Percentiles rank a stretch among this genome's conserved stretches.
Evolutionary conservation across 2,888 invertebrate genomes (phyloP).

Genomic region (Camponotus fellah): DNA sequence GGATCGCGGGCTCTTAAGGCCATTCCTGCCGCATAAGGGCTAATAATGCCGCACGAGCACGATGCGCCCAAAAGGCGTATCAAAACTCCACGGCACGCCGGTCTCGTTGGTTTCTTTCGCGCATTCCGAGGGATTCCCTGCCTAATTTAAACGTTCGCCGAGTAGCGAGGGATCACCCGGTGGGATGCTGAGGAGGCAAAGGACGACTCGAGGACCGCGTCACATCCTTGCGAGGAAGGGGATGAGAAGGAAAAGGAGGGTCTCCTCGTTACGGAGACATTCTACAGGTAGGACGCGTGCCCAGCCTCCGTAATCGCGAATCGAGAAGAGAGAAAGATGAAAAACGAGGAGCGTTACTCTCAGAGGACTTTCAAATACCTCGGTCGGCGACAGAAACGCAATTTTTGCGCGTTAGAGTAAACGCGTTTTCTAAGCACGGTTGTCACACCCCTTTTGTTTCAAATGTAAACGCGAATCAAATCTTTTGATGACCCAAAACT

Average conservation of each 20-base stretch:
- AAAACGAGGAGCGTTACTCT: constrained; percentile 64
- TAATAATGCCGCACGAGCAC: constrained; percentile 79
- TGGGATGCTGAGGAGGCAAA: constrained; percentile 66
- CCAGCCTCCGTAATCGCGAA: constrained; percentile 85
- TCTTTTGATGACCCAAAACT: background rate
- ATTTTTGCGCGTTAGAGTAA: constrained; percentile 49
- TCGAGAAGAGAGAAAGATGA: constrained; percentile 69
- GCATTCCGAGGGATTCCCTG: constrained; percentile 84
- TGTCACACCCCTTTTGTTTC: background rate
- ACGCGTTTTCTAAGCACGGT: constrained; percentile 39
- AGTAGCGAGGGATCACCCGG: constrained; percentile 76
- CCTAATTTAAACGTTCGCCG: constrained; percentile 84
- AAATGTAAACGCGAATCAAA: background rate
- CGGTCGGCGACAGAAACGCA: constrained; percentile 64
- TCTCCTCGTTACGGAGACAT: constrained; percentile 85
- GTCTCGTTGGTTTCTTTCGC: constrained; percentile 80
- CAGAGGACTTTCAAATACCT: constrained; percentile 71
- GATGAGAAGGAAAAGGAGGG: constrained; percentile 39
- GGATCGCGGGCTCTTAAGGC: constrained; percentile 70
- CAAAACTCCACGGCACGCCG: constrained; percentile 82
- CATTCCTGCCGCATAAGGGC: constrained; percentile 80
- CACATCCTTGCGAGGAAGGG: constrained; percentile 35
- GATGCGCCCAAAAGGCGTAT: constrained; percentile 80
- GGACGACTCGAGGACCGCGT: constrained; percentile 43
- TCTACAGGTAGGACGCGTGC: constrained; percentile 85